phyloP scores from a whole-genome alignment of 1,140 invertebrate genomes.

The Euwallacea fornicatus region DNA sequence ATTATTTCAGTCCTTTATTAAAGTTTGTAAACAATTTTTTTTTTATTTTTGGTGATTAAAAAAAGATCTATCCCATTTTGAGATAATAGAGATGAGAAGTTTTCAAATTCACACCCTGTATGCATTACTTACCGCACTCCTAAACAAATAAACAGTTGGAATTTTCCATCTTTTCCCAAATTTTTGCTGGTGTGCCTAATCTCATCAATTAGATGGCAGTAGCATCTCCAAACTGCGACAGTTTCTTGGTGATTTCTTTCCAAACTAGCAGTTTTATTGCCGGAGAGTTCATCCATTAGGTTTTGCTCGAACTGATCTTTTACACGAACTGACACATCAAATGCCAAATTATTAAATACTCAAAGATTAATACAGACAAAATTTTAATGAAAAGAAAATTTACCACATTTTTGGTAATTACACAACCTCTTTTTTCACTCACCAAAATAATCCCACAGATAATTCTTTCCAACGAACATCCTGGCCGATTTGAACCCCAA shows the following conservation, averaged over 20 bases:
- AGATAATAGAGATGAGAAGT: background rate
- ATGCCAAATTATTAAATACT: slow-evolving; percentile 6
- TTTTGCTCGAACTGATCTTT: slow-evolving; percentile 83
- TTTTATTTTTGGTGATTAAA: background rate
- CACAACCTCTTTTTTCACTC: slow-evolving; percentile 41
- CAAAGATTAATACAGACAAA: no score
- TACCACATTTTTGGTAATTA: background rate
- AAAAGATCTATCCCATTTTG: background rate
- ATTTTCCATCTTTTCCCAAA: slow-evolving; percentile 97
- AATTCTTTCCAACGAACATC: slow-evolving; percentile 91
- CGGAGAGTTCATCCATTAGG: slow-evolving; percentile 62
- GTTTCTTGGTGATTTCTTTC: slow-evolving; percentile 62
- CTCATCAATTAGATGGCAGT: slow-evolving; percentile 79
- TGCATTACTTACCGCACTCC: slow-evolving; percentile 70
- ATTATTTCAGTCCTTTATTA: no score
- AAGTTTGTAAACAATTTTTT: no score
- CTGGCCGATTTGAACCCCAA: slow-evolving; percentile 90
- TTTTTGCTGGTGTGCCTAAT: slow-evolving; percentile 82
- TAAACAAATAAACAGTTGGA: slow-evolving; percentile 94
- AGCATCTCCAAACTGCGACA: slow-evolving; percentile 71
- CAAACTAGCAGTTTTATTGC: slow-evolving; percentile 53
- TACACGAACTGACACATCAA: slow-evolving; percentile 69
- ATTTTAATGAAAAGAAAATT: no score
- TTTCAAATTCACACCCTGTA: background rate
- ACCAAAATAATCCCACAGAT: slow-evolving; percentile 98